Evolutionary conservation across 1,140 invertebrate genomes (phyloP).

Genomic region (Polyergus mexicanus): DNA sequence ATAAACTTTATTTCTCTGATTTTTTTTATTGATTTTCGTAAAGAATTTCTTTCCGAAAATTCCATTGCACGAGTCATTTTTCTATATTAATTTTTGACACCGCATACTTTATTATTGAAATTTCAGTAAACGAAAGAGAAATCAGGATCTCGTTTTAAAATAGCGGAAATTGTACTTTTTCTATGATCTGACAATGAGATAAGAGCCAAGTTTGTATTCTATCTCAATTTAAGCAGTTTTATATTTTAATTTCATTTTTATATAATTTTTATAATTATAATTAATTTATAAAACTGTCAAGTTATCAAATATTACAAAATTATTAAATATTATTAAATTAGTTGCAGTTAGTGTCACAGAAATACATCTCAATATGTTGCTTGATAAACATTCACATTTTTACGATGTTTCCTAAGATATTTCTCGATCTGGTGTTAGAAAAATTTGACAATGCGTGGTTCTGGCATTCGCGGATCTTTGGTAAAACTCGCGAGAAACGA

Average conservation of each 20-base stretch:
- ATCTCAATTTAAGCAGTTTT: not conserved
- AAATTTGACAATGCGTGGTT: not conserved
- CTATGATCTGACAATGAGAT: not conserved
- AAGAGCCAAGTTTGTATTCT: not conserved
- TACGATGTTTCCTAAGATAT: not conserved
- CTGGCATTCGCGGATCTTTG: not conserved
- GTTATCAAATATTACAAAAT: not conserved
- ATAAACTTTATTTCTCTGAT: not conserved
- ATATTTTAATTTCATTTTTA: not conserved
- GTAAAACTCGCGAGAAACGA: constrained; percentile 11
- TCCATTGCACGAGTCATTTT: not conserved
- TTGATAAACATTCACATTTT: no score
- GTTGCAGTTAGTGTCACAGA: no score
- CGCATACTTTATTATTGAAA: not conserved
- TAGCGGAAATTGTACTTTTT: not conserved
- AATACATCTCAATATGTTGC: no score
- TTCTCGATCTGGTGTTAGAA: constrained; percentile 14
- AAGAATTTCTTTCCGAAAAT: not conserved
- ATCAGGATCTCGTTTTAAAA: not conserved
- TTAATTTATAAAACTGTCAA: not conserved
- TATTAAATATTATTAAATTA: no score
- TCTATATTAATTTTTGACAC: not conserved
- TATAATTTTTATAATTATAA: not conserved
- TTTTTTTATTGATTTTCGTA: not conserved
- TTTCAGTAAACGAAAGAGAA: not conserved